Base-by-base conservation (phyloP, 1,140 invertebrate genomes). In the Kradibia gibbosae region DNA sequence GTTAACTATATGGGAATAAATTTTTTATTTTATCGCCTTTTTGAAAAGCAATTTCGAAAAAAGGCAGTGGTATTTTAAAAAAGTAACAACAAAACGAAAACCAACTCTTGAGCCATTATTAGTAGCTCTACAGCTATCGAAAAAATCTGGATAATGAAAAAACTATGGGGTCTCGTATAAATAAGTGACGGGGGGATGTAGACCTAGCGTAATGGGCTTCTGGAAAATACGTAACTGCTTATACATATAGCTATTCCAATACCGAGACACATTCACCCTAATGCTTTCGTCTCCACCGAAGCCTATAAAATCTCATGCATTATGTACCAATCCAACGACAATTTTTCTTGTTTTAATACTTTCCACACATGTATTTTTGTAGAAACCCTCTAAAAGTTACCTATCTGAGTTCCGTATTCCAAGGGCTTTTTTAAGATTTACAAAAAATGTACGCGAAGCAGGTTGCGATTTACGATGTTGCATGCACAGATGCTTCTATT, bases 271-370 rank as follows among this genome's bases (percentile, higher is more conserved):
- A 25, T 8, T 3, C 28, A 34, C 31, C 39, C 25, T 67, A n/a
- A n/a, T n/a, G 42, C 42, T 45, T 45, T 45, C 84, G 10, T 53
- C 50, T 17, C 50, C 50, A 17, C 50, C 10, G 50, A 53, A 3
- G 22, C 50, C 42, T 13, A 45, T 45, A 5, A 45, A n/a, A 17
- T 10, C 34, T 87, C 85, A 87, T 87, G 85, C 85, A 87, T 87
- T 85, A 86, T 87, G 85, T 84, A 89, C 87, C 84, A 75, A 82
- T 39, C 45, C 75, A 77, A 48, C n/a, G 48, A 55, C 65, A 39
- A 48, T 78, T 67, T 82, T 78, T 72, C 80, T 62, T 71, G 62
- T 53, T 71, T 62, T 39, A 62, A 57, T 36, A 34, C 28, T 25
- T 34, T 31, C 31, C 28, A 78, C 28, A n/a, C 71, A 3, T 36